phyloP scores from a whole-genome alignment of 2,797 vertebrate genomes.

The Perodicticus potto region DNA sequence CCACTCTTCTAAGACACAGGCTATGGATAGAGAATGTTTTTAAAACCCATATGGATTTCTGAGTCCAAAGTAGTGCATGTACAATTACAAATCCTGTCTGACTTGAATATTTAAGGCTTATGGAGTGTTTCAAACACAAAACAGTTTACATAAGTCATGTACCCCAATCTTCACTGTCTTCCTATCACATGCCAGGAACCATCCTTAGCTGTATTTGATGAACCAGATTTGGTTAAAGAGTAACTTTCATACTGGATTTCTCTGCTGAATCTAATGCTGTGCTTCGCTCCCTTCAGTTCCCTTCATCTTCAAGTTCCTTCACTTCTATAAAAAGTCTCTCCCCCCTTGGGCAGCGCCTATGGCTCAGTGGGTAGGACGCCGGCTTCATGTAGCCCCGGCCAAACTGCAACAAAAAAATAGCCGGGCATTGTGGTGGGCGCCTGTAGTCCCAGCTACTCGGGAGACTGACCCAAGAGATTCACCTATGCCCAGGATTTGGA shows the following conservation, averaged over 20 bases:
- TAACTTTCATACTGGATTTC: background rate
- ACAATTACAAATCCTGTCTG: conserved; percentile 24
- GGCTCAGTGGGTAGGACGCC: too few relatives aligned
- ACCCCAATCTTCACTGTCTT: background rate
- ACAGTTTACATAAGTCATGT: background rate
- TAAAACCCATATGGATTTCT: background rate
- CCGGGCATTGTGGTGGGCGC: too few relatives aligned
- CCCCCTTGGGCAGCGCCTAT: background rate
- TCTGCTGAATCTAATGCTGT: background rate
- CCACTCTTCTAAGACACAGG: background rate
- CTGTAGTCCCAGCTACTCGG: too few relatives aligned
- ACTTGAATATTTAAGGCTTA: conserved; percentile 35
- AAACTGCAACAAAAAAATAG: too few relatives aligned
- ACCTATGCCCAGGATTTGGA: too few relatives aligned
- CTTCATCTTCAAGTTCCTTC: background rate
- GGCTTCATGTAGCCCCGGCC: too few relatives aligned
- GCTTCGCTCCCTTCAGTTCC: background rate
- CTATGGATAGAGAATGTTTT: background rate
- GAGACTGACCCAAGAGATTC: too few relatives aligned
- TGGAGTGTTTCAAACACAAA: conserved; percentile 8
- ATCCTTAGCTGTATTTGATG: background rate
- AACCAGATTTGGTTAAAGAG: background rate
- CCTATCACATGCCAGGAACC: background rate
- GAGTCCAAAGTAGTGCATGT: background rate
- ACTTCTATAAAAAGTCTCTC: background rate